Base-by-base conservation (phyloP, 2,888 invertebrate genomes). In the Exocentrus adspersus region DNA sequence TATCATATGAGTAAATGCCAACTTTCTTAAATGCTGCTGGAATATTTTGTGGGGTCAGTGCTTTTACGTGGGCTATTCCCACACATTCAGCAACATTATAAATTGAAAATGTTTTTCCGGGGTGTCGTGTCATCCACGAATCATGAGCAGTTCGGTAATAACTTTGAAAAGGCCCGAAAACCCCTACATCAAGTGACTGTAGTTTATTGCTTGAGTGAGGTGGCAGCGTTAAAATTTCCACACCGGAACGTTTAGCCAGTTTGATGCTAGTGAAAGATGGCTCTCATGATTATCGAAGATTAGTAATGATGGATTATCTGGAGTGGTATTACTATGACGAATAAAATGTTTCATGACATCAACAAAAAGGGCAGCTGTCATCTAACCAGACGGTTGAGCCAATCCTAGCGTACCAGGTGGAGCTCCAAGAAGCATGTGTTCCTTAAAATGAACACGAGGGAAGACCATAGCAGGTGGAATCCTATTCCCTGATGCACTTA, bases 41-140 rank as follows among this genome's bases (percentile, higher is more conserved):
- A 20, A 48, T 48, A 20, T 48, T 48, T 21, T 24, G 1, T 48
- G 24, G 12, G 9, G 67, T 66, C 17, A 69, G 17, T 41, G 65
- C 62, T 57, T 65, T 68, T 19, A 30, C 16, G 60, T 53, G 30
- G 14, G 68, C 72, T 42, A 46, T 32, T 24, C 67, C 60, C 14
- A 70, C 68, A 46, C 62, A 66, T 16, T 53, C 77, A 5, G 72
- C 76, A 52, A 79, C 64, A 32, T 82, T 76, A 69, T 82, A 81
- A 51, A 83, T 82, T 1, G 79, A 77, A 4, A 81, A 71, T 9
- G 78, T 21, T 48, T 48, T 48, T 1, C 24, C 6, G 0, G 48
- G 48, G 24, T 48, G n/a, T 20, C 10, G n/a, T 2, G n/a, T 46
- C 21, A 46, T 21, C 20, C 20, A 46, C 2, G 9, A 7, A 10